Base-by-base conservation (phyloP, 1,140 invertebrate species). In the Brachionus paranguensis region DNA sequence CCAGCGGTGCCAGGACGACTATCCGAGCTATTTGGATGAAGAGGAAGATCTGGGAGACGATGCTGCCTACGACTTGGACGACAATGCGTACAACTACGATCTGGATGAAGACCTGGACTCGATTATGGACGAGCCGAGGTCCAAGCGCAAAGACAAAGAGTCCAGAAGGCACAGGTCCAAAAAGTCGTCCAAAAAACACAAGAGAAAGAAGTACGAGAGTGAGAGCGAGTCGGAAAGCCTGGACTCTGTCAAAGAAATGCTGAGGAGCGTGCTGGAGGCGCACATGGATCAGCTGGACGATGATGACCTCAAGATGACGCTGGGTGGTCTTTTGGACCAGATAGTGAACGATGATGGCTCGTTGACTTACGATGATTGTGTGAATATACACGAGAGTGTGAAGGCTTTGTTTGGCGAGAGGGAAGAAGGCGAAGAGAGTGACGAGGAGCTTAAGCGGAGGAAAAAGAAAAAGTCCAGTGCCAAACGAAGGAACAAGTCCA, bases 301-400 rank as follows among this genome's bases (percentile, higher is more conserved):
- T 14, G 24, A 64, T 2, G 78, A 81, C 4, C 27, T 65, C 2
- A 81, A n/a, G 10, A 27, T 45, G 43, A 81, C 53, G 11, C 53
- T 81, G 33, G 60, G 27, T 3, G 64, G 78, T 7, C 43, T 81
- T 5, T 6, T 41, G 10, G 78, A 68, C 41, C 78, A 81, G 45
- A 41, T 81, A 4, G 50, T 43, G 1, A 68, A 81, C 24, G 78
- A 81, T 7, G 78, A 81, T 47, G 78, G 78, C 14, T 81, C 78
- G 41, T 41, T 81, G n/a, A 81, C 53, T 1, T 81, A 81, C 37
- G 78, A 81, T 8, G 78, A 81, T 81, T 68, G 53, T 68, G 41
- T 81, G 4, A 81, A 47, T 29, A 81, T 81, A 12, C 78, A 81
- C 27, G 33, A 60, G 24, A 81, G 8, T 24, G 43, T 81, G 0